These are phyloP conservation scores for Coregonus sp. DNA, from an alignment of 2,797 vertebrate genomes.

Conservation along the genomic window DNA sequence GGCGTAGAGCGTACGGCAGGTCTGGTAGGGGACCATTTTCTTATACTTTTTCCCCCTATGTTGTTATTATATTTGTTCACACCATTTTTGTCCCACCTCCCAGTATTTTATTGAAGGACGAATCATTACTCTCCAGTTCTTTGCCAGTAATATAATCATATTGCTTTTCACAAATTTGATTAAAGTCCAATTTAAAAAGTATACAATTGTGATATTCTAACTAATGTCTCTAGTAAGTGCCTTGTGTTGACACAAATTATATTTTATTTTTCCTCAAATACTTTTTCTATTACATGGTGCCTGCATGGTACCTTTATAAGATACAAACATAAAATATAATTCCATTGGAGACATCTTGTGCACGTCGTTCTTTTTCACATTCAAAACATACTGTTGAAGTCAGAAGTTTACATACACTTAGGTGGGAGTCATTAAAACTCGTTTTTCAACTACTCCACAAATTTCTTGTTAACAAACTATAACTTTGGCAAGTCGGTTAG, in stretches of 20 bases:
- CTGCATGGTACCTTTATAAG: conserved; percentile 20
- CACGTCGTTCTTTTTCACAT: conserved; percentile 17
- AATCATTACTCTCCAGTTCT: conserved; percentile 40
- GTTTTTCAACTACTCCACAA: too few relatives aligned
- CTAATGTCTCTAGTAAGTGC: conserved; percentile 19
- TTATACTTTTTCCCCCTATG: conserved; percentile 71
- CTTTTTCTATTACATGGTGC: conserved; percentile 29
- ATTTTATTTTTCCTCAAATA: neutral
- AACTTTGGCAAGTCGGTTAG: too few relatives aligned
- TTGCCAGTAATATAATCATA: conserved; percentile 29
- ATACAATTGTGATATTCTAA: conserved; percentile 4
- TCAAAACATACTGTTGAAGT: conserved; percentile 1
- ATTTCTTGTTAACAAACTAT: too few relatives aligned
- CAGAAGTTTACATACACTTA: too few relatives aligned
- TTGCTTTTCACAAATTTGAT: neutral
- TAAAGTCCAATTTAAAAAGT: conserved; percentile 7
- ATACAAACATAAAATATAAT: conserved; percentile 9
- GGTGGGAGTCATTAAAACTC: too few relatives aligned
- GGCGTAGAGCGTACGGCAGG: conserved; percentile 84
- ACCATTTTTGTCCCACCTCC: conserved; percentile 68
- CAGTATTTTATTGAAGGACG: conserved; percentile 55
- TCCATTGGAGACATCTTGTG: conserved; percentile 36
- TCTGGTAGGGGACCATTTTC: conserved; percentile 77
- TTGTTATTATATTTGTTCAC: conserved; percentile 68
- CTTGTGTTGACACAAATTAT: conserved; percentile 41